These are phyloP conservation scores for Andrena marginata DNA, from an alignment of 2,888 invertebrate genomes.

Conservation along the genomic window DNA sequence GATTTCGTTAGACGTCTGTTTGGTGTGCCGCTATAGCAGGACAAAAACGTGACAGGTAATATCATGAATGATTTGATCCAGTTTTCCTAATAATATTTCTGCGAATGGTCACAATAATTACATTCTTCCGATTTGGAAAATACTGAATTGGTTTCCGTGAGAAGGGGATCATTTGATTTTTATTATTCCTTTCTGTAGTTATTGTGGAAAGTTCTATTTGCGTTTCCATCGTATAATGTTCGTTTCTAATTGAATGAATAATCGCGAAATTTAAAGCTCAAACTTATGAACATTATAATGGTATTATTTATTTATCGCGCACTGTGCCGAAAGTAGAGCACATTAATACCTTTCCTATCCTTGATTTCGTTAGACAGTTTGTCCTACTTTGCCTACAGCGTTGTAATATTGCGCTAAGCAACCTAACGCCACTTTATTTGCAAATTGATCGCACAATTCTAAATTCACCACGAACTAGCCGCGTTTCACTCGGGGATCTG, in stretches of 20 bases:
- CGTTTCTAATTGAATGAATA: neutral
- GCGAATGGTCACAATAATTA: no score
- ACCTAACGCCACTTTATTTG: neutral
- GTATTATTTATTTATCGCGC: slow-evolving; percentile 28
- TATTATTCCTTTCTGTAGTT: no score
- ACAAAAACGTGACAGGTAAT: neutral
- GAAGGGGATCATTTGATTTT: no score
- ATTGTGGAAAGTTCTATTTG: no score
- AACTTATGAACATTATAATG: neutral
- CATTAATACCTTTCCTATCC: slow-evolving; percentile 16
- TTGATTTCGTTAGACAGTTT: slow-evolving; percentile 22
- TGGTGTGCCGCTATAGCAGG: neutral
- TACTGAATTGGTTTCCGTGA: no score
- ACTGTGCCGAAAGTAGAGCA: slow-evolving; percentile 11
- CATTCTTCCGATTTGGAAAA: no score
- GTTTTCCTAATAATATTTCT: no score
- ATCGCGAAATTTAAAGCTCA: neutral
- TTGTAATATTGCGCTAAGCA: neutral
- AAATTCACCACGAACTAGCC: neutral
- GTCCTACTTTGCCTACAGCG: slow-evolving; percentile 24
- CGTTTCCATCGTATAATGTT: neutral
- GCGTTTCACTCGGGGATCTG: neutral
- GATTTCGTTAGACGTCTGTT: neutral
- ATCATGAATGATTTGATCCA: neutral
- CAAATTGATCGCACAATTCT: slow-evolving; percentile 6